phyloP scores from a whole-genome alignment of 2,888 invertebrate species.

The Dynastes grantii region DNA sequence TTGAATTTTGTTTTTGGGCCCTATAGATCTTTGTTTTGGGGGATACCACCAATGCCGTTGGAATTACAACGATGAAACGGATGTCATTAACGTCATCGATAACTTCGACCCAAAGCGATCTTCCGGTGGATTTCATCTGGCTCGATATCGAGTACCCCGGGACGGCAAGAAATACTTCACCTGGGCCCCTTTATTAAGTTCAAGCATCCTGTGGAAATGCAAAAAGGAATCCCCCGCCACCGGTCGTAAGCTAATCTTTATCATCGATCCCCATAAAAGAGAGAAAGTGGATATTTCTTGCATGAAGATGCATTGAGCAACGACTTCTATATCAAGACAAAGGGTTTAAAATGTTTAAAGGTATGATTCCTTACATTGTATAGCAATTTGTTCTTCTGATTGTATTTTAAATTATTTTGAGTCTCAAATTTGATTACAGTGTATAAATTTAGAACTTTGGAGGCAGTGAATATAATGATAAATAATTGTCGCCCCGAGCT shows the following conservation, averaged over 20 bases:
- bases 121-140: constrained; percentile 98
- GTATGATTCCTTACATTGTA: constrained; percentile 65
- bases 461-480: too few species aligned
- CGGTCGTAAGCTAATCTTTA: constrained; percentile 93
- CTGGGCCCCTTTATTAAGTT: constrained; percentile 98
- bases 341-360: constrained; percentile 95
- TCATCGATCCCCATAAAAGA: constrained; percentile 98
- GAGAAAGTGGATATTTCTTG: constrained; percentile 90
- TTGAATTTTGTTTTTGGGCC: neutral
- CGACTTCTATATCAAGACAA: constrained; percentile 91
- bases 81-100: constrained; percentile 89
- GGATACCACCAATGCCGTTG: constrained; percentile 98
- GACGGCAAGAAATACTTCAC: constrained; percentile 98
- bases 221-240: constrained; percentile 89
- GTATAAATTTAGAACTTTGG: too few species aligned
- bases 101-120: constrained; percentile 92
- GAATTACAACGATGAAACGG: constrained; percentile 99
- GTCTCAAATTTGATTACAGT: too few species aligned
- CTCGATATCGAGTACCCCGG: constrained; percentile 99
- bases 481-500: too few species aligned
- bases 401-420: too few species aligned
- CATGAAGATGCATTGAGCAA: constrained; percentile 91
- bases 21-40: constrained; percentile 86
- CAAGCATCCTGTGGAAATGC: constrained; percentile 89
- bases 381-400: neutral